These are phyloP conservation scores for Catostylus mosaicus DNA, from an alignment of 30 jellyfish, hydroid and myxozoan genomes.

Conservation along the genomic window DNA sequence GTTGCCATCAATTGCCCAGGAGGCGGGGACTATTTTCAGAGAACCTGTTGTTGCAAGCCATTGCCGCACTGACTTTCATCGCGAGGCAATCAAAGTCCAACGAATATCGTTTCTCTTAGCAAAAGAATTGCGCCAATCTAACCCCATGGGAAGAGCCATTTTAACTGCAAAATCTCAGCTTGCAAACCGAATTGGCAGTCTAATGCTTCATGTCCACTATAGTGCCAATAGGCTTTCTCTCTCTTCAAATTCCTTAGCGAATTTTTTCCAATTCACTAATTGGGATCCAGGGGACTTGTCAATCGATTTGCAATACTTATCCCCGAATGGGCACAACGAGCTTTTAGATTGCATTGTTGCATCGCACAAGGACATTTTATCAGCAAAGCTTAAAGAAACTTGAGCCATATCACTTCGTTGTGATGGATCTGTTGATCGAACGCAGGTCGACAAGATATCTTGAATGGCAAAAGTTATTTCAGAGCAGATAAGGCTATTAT, in stretches of 20 bases:
- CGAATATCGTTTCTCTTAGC: background rate
- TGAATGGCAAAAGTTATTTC: background rate
- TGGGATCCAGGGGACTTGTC: conserved; percentile 31
- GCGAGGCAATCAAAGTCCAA: background rate
- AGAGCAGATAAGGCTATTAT: conserved; percentile 12
- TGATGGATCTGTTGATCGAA: conserved; percentile 10
- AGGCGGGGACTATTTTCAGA: conserved; percentile 8
- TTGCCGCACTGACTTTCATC: background rate
- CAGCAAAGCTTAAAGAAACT: conserved; percentile 28
- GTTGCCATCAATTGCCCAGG: conserved; percentile 4
- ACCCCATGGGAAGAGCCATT: background rate
- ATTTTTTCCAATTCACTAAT: conserved; percentile 6
- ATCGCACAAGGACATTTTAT: conserved; percentile 13
- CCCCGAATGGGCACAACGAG: conserved; percentile 30
- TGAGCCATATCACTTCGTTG: conserved; percentile 26
- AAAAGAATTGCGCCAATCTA: background rate
- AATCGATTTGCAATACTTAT: conserved; percentile 21
- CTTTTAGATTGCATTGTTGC: conserved; percentile 21
- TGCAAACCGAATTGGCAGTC: conserved; percentile 1
- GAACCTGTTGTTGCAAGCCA: conserved; percentile 22
- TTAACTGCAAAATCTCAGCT: conserved; percentile 7
- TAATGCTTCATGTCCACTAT: conserved; percentile 14
- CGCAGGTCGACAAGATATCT: conserved; percentile 10
- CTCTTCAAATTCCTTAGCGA: conserved; percentile 17
- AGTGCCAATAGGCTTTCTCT: background rate